Conservation (phyloP, 2,797 vertebrate species). For the Molossus molossus region DNA sequence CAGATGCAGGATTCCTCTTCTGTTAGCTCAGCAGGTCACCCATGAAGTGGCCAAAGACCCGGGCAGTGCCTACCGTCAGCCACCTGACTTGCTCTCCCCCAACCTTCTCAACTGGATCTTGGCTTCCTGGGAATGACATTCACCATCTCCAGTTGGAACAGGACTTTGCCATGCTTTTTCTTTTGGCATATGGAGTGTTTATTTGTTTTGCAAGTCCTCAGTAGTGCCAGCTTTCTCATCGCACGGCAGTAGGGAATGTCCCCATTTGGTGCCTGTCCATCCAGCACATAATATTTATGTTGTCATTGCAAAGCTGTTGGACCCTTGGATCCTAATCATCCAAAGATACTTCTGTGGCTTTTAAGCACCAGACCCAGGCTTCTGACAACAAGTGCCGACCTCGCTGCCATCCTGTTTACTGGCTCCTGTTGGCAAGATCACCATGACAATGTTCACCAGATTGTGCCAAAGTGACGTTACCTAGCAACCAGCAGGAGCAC, state of each 20-base stretch:
- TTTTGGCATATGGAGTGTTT: slow-evolving; percentile 87
- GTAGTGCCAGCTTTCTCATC: slow-evolving; percentile 87
- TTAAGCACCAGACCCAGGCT: slow-evolving; percentile 45
- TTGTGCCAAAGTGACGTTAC: slow-evolving; percentile 75
- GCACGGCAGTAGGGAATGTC: slow-evolving; percentile 82
- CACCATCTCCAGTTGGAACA: slow-evolving; percentile 79
- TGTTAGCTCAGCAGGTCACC: slow-evolving; percentile 20
- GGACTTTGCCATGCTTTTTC: slow-evolving; percentile 79
- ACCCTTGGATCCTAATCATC: slow-evolving; percentile 80
- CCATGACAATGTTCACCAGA: slow-evolving; percentile 45
- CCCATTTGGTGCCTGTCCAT: slow-evolving; percentile 85
- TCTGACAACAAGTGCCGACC: slow-evolving; percentile 42
- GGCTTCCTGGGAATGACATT: slow-evolving; percentile 70
- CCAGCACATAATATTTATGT: slow-evolving; percentile 86
- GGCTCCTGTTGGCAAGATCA: slow-evolving; percentile 51
- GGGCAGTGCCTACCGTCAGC: background rate
- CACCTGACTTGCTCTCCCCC: background rate
- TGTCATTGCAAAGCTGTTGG: slow-evolving; percentile 86
- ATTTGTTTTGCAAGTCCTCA: slow-evolving; percentile 88
- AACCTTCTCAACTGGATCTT: background rate
- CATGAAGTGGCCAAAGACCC: background rate
- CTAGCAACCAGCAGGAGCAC: slow-evolving; percentile 64
- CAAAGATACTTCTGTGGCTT: slow-evolving; percentile 65
- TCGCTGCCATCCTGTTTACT: slow-evolving; percentile 26
- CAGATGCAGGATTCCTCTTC: background rate